Evolutionary conservation across 1,140 invertebrate species (phyloP).

Genomic region (Whitmania pigra): DNA sequence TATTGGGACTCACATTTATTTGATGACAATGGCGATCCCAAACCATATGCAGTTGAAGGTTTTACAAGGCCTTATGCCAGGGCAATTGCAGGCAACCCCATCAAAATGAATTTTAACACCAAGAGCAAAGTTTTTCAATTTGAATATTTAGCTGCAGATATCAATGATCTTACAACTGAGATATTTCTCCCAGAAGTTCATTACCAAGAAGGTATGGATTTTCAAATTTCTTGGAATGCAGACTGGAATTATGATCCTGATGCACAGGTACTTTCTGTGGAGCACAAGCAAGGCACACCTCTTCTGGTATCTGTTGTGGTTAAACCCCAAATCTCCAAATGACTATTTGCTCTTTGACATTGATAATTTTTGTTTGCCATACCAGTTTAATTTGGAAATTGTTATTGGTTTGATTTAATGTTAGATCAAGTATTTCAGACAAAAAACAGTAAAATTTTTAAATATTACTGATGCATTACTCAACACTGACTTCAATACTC

Average conservation of each 20-base stretch:
- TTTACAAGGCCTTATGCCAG: slow-evolving; percentile 28
- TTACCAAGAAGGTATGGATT: slow-evolving; percentile 20
- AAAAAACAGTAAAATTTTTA: too few relatives aligned
- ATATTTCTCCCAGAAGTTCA: slow-evolving; percentile 27
- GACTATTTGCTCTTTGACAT: not conserved
- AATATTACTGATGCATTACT: too few relatives aligned
- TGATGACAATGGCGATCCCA: slow-evolving; percentile 19
- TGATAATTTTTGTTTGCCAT: not conserved
- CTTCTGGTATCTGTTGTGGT: too few relatives aligned
- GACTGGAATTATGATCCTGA: too few relatives aligned
- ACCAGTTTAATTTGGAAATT: too few relatives aligned
- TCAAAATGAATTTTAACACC: slow-evolving; percentile 23
- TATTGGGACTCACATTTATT: slow-evolving; percentile 33
- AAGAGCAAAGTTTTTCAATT: slow-evolving; percentile 22
- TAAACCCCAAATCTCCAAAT: too few relatives aligned
- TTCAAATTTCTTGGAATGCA: too few relatives aligned
- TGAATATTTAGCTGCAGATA: slow-evolving; percentile 19
- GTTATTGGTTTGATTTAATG: too few relatives aligned
- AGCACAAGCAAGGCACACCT: too few relatives aligned
- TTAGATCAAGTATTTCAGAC: too few relatives aligned
- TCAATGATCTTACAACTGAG: slow-evolving; percentile 24
- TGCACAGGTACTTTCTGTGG: too few relatives aligned
- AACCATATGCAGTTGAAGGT: slow-evolving; percentile 20
- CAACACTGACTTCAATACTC: too few relatives aligned
- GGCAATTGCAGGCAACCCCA: slow-evolving; percentile 27